Base-by-base conservation (phyloP, 1,140 invertebrate species). In the Brachionus calyciflorus region DNA sequence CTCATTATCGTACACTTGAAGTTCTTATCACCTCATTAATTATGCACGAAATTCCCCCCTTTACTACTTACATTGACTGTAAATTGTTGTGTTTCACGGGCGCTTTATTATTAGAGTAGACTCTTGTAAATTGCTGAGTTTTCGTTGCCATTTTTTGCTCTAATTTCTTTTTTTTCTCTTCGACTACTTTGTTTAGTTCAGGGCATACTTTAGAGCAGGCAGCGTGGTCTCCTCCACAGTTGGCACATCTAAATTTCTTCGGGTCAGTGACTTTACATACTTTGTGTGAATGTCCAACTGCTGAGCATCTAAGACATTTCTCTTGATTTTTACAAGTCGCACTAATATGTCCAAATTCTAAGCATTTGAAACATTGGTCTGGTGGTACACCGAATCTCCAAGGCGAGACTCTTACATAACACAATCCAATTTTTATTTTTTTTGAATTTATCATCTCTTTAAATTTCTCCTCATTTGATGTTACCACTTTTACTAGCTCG, bases 331-430 rank as follows among this genome's bases (percentile, higher is more conserved):
- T 26, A 30, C 53, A 57, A 33, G 17, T 57, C 33, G 28, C 17
- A n/a, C 53, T 57, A 30, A 17, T n/a, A 30, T 57, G 53, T 30
- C 53, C 26, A 33, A 57, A 57, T 57, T 57, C 53, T 30, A 57
- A 33, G 53, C 53, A 57, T 30, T 57, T 57, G 53, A 33, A 57
- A 57, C 53, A 57, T 30, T 57, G 53, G 53, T 57, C 53, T 30
- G 53, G 53, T 30, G 53, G 17, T 28, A 33, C 24, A 30, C 53
- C 53, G 53, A 57, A 57, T 57, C 53, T 57, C 53, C 53, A 57
- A 30, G 53, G 53, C 17, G 53, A 57, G 10, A 57, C 53, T 57
- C 53, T 57, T n/a, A 57, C 28, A 28, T 9, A 30, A n/a, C 26
- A 57, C 24, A 28, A 28, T 30, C 53, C 53, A 33, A 57, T 14